Evolutionary conservation across 2,797 vertebrate genomes (phyloP), one percentile per base, ranked within the genome.

Genomic region (Muscicapa comitata): DNA sequence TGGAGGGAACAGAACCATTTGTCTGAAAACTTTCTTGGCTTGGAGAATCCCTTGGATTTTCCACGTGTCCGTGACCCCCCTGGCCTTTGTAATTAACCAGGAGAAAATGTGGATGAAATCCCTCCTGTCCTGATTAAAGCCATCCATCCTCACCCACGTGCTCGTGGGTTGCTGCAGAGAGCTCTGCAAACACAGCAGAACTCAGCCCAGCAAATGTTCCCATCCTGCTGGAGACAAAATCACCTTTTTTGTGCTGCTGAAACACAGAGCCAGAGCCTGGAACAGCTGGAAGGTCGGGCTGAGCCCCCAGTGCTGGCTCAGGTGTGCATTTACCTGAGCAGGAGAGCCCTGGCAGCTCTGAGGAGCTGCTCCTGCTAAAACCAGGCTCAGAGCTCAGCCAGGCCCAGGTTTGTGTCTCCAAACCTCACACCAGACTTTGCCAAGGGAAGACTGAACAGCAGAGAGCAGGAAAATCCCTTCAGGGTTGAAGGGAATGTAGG

Each of bases 361-460:
- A 33, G 54, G 31, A 57, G 63, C 77, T 59, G 38, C 67, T 38
- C 37, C 70, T 42, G 48, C 38, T 11, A 2, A 3, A 17, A 12
- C 11, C 9, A 23, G 25, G 45, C 63, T 14, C n/a, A 65, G 20
- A 25, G 5, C 12, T 8, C 59, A n/a, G 28, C 20, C 59, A 7
- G 55, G 3, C 0, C 38, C 57, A 11, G 6, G 4, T 3, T 3
- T 53, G 21, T 5, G 4, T 3, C 53, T 21, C 59, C 70, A 62
- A 5, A 37, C 15, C 47, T 24, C 31, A 1, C 43, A 20, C 1
- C 5, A 0, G 38, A 3, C 43, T 29, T 3, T 5, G 48, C 23
- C 0, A 2, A 35, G 62, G 24, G 47, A 15, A 53, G 13, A 45
- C 0, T 51, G 33, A 43, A 14, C 3, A 51, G 35, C 24, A n/a